Base-by-base conservation (phyloP, 2,888 invertebrate species). In the Fragum fragum region DNA sequence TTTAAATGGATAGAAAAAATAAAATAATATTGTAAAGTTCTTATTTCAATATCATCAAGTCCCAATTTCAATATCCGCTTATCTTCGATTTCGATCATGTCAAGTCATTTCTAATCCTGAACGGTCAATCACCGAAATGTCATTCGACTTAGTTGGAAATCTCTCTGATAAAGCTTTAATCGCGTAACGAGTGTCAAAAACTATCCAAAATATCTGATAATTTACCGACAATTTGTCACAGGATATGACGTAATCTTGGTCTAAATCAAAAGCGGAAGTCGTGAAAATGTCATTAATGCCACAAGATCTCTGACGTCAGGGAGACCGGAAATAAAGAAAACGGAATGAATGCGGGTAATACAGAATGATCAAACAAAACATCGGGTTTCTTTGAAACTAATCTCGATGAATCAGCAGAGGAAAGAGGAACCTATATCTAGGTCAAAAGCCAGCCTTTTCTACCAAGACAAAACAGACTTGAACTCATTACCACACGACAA, bases 211-310 rank as follows among this genome's bases (percentile, higher is more conserved):
- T 28, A 57, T 57, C 28, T 21, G 57, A 57, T 28, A 26, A 57
- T 57, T 57, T 57, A 57, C 28, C 11, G 26, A 7, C 28, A 3
- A 57, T 28, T 14, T 28, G 28, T 28, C 57, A 23, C 26, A 28
- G 57, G 61, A 61, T 29, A 18, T 61, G 61, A 61, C 61, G 61
- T 61, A 61, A 63, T 63, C 63, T 63, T 29, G 2, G 23, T 11
- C 14, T 21, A 9, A 57, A 57, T 57, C 57, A 57, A 23, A 57
- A 26, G 11, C 57, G 57, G 57, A 57, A 57, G 57, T 57, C 57
- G 28, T 47, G 47, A 47, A 47, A 47, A 47, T 47, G 47, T 47
- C 47, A 47, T 47, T 47, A 47, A 47, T 18, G 14, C 47, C 47
- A n/a, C 47, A n/a, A 47, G 47, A 47, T 47, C 47, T 16, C 2